Evolutionary conservation across 2,797 vertebrate genomes (phyloP).

Genomic region (Glyptemys insculpta): DNA sequence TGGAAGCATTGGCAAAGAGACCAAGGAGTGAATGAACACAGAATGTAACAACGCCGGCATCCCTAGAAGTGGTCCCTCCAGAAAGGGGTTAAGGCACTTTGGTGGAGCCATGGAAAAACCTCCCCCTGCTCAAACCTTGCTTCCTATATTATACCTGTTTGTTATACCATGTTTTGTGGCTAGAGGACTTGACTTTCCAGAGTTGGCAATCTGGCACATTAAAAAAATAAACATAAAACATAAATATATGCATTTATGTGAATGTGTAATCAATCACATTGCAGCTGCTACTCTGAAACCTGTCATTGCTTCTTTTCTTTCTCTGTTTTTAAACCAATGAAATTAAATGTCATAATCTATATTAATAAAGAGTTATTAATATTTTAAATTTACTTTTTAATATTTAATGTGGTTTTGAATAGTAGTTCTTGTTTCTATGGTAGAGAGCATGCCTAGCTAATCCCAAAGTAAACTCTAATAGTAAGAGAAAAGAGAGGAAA

Average conservation of each 20-base stretch:
- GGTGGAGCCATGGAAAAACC: not conserved
- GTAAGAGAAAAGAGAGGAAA: constrained; percentile 1
- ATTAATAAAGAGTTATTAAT: not conserved
- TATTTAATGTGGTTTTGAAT: not conserved
- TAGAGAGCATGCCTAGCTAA: not conserved
- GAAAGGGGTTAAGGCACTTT: not conserved
- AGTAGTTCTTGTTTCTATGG: not conserved
- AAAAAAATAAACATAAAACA: not conserved
- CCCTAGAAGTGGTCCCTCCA: not conserved
- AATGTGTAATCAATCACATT: not conserved
- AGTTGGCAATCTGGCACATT: not conserved
- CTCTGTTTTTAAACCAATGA: not conserved
- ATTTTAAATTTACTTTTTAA: not conserved
- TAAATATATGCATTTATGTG: not conserved
- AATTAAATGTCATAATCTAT: not conserved
- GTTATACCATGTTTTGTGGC: not conserved
- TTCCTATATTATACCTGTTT: not conserved
- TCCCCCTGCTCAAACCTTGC: not conserved
- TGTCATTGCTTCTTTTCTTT: not conserved
- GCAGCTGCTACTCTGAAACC: too few relatives aligned
- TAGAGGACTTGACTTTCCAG: not conserved
- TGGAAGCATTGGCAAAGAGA: not conserved
- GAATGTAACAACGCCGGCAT: not conserved
- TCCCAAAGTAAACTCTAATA: not conserved
- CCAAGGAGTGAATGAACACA: not conserved